Conservation (phyloP, 1,140 invertebrate species). For the Drosophila mayri region DNA sequence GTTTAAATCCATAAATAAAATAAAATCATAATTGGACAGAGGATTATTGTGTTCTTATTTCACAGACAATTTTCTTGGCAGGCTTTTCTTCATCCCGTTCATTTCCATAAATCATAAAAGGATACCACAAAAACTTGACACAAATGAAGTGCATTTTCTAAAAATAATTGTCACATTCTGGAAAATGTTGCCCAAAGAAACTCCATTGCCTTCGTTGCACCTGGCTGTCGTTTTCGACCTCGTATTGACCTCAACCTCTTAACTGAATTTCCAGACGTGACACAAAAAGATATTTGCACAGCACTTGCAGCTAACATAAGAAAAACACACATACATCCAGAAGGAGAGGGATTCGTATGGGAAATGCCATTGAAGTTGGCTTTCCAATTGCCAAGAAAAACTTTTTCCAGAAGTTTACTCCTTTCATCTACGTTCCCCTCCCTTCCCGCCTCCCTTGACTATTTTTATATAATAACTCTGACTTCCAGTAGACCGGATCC, state of each 20-base stretch:
- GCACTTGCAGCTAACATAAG: conserved; percentile 59
- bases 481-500: conserved; percentile 22
- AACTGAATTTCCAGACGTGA: conserved; percentile 34
- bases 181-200: conserved; percentile 1
- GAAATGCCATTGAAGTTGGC: conserved; percentile 50
- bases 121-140: conserved; percentile 4
- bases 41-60: not conserved
- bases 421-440: conserved; percentile 6
- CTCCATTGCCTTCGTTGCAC: conserved; percentile 32
- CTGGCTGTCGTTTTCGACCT: conserved; percentile 31
- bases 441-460: conserved; percentile 41
- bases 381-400: conserved; percentile 79
- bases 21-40: not conserved
- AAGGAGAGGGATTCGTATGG: conserved; percentile 26
- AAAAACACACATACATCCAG: conserved; percentile 39
- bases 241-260: conserved; percentile 45
- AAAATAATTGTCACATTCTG: conserved; percentile 34
- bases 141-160: conserved; percentile 10
- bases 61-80: not conserved
- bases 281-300: conserved; percentile 63
- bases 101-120: conserved; percentile 16
- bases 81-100: not conserved
- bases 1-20: not conserved
- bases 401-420: conserved; percentile 69
- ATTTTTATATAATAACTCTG: conserved; percentile 60